Percentiles rank a stretch among this genome's conserved stretches.
These are phyloP conservation scores for Palythoa grandis DNA, from an alignment of 92 coral and sea anemone genomes.

Conservation along the genomic window DNA sequence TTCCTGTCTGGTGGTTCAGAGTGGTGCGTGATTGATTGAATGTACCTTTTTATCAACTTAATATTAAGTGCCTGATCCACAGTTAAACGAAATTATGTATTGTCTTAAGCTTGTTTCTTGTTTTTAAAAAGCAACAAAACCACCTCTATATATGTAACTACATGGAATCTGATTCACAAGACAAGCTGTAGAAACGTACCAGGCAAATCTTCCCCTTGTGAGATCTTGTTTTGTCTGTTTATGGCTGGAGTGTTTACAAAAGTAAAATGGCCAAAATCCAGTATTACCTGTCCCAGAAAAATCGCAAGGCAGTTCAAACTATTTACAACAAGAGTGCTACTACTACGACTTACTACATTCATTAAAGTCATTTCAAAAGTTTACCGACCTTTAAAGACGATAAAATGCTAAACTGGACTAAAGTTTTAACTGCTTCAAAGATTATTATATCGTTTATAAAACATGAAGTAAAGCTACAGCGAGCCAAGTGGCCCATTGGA, in stretches of 20 bases:
- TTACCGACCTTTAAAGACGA: too few relatives aligned
- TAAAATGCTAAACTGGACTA: too few relatives aligned
- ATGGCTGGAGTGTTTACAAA: constrained; percentile 82
- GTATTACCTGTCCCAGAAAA: constrained; percentile 40
- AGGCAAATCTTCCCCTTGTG: constrained; percentile 60
- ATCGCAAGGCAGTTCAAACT: background rate
- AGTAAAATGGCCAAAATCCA: constrained; percentile 60
- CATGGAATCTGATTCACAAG: background rate
- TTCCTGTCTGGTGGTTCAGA: background rate
- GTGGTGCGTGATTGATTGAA: background rate
- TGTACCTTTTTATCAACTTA: background rate
- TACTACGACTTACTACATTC: too few relatives aligned
- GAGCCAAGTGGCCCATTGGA: too few relatives aligned
- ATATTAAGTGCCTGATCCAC: too few relatives aligned
- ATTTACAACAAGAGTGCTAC: background rate
- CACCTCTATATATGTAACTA: background rate
- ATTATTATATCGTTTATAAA: too few relatives aligned
- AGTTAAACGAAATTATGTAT: background rate
- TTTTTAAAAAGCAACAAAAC: background rate
- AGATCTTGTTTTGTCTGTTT: constrained; percentile 59
- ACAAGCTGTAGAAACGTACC: background rate
- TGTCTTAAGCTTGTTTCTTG: background rate
- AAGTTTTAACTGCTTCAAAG: too few relatives aligned
- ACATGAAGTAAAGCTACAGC: too few relatives aligned
- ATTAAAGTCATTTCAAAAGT: too few relatives aligned